phyloP scores from a whole-genome alignment of 2,888 invertebrate genomes.

The Nemoura dubitans region DNA sequence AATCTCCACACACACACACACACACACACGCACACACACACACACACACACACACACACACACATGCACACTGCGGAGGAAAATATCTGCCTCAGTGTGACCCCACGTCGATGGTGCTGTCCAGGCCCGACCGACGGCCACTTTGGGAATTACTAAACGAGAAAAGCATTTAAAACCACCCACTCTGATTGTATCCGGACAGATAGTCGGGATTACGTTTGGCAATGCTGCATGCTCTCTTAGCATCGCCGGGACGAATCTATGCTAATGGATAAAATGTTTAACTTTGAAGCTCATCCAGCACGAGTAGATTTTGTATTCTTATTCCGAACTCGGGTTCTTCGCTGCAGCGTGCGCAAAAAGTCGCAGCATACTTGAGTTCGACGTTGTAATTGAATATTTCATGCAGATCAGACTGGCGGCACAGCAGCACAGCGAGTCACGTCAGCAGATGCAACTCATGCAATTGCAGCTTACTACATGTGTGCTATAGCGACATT shows the following conservation, averaged over 20 bases:
- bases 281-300: not conserved
- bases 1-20: not conserved
- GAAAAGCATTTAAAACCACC: not conserved
- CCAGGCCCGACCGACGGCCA: too few relatives aligned
- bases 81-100: too few relatives aligned
- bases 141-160: not conserved
- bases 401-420: not conserved
- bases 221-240: not conserved
- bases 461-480: too few relatives aligned
- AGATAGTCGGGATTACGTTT: not conserved
- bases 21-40: not conserved
- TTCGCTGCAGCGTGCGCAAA: not conserved
- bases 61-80: not conserved
- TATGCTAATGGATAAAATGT: conserved; percentile 12
- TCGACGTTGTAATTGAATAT: not conserved
- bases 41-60: not conserved
- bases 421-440: not conserved
- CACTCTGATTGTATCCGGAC: not conserved
- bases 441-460: too few relatives aligned
- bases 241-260: not conserved
- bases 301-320: not conserved
- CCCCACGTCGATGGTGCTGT: too few relatives aligned
- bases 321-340: not conserved
- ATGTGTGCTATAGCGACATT: too few relatives aligned
- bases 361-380: not conserved